Base-by-base conservation (phyloP, 2,888 invertebrate species). In the Noctua janthe region DNA sequence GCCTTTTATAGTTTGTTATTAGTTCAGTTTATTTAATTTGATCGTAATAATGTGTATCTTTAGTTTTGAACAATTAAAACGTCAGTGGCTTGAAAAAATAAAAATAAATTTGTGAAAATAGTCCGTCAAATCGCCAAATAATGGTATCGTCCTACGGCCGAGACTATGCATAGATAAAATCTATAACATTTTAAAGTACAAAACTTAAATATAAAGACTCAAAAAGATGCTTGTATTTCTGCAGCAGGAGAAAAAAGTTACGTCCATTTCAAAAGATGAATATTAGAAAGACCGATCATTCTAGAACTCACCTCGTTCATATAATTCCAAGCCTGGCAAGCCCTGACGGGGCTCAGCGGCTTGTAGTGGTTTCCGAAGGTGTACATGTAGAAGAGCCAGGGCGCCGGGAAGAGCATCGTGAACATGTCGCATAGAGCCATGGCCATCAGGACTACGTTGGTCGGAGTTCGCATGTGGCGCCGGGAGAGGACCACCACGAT, bases 361-460 rank as follows among this genome's bases (percentile, higher is more conserved):
- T 98, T 98, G 95, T 98, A 98, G 93, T 99, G 98, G 94, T 99
- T 98, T 49, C 98, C 98, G 89, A 99, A 98, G 1, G 99, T 98
- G 96, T 99, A 99, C 98, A 99, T 98, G 94, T 99, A 99, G 95
- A 99, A 98, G 72, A 99, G 98, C 98, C 99, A 99, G 0, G 99
- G 99, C 0, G 99, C 98, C 0, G 99, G 99, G 92, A 99, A 98
- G 76, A 99, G 97, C 92, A 99, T 98, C 0, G 99, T 99, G 94
- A 99, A 98, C 98, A 99, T 98, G 95, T 99, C 99, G 89, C 99
- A 99, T 8, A 99, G 97, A 0, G 99, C 99, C 99, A 99, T 99
- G n/a, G 98, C 98, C 97, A 99, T 98, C 5, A 99, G 97, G 1
- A 99, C 98, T n/a, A 98, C 98, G 95, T 99, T 99, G 10, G 99